phyloP scores from a whole-genome alignment of 2,888 invertebrate genomes.

The Lasioglossum malachurum region DNA sequence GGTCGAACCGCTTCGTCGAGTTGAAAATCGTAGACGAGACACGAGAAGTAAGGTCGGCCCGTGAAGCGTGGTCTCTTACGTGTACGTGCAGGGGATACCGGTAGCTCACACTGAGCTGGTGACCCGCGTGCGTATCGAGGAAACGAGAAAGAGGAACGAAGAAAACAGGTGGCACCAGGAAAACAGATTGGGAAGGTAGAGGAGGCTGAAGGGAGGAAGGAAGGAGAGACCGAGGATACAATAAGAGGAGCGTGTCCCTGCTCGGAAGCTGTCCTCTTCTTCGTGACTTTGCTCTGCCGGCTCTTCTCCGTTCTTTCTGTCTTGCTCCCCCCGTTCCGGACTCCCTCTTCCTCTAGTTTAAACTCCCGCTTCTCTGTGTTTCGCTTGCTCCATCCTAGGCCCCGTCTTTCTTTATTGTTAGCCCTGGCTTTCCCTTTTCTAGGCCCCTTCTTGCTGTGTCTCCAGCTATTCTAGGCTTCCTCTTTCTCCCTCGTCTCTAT shows the following conservation, averaged over 20 bases:
- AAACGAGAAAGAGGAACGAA: constrained; percentile 4
- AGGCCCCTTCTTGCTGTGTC: not conserved
- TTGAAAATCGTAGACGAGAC: constrained; percentile 74
- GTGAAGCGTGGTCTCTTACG: constrained; percentile 52
- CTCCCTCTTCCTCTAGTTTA: not conserved
- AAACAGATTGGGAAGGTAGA: constrained; percentile 1
- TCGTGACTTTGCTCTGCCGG: constrained; percentile 53
- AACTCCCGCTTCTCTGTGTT: not conserved
- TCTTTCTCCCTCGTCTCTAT: not conserved
- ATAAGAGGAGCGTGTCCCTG: constrained; percentile 68
- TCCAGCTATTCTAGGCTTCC: not conserved
- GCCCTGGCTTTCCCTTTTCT: not conserved
- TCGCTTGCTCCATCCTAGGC: not conserved
- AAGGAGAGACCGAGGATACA: constrained; percentile 42
- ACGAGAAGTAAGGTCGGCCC: constrained; percentile 64
- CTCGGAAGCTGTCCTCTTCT: constrained; percentile 61
- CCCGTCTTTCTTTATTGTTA: not conserved
- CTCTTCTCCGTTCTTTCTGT: not conserved
- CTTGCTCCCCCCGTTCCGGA: not conserved
- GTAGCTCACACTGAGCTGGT: constrained; percentile 8
- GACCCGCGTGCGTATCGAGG: constrained; percentile 37
- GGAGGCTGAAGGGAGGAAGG: not conserved
- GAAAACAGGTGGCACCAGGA: constrained; percentile 3
- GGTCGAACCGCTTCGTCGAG: constrained; percentile 74
- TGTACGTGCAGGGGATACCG: constrained; percentile 49